A percentile compares a stretch with the other conserved stretches of the same genome.
Conservation (phyloP, 2,113 vertebrate species). For the Leucosticte australis region DNA sequence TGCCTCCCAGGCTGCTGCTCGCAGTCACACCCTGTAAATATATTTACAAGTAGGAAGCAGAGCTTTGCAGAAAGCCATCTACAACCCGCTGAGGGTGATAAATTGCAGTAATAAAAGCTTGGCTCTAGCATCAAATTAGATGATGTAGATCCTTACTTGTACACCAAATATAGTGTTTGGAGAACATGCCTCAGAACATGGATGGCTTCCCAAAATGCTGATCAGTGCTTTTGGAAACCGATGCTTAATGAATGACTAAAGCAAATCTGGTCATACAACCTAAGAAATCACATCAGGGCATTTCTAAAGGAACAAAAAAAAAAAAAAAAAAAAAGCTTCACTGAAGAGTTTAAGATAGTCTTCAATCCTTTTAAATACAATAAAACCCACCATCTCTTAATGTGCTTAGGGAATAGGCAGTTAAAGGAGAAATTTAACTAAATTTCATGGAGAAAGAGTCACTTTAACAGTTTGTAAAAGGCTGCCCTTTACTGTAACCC, state of each 20-base stretch:
- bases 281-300: neutral
- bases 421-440: neutral
- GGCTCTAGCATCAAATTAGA: constrained; percentile 33
- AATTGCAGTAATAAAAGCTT: constrained; percentile 40
- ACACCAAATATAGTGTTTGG: constrained; percentile 58
- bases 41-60: neutral
- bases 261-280: neutral
- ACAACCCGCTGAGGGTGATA: neutral
- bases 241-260: constrained; percentile 27
- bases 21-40: neutral
- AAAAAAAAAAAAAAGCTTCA: neutral
- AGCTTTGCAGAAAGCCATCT: neutral
- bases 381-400: neutral
- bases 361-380: neutral
- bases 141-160: neutral
- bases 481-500: neutral
- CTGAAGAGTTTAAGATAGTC: neutral
- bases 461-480: neutral
- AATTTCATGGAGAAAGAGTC: neutral
- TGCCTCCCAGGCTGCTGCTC: neutral
- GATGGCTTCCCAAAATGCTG: constrained; percentile 45
- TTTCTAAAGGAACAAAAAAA: neutral
- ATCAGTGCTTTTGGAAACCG: constrained; percentile 14
- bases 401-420: neutral
- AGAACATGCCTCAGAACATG: constrained; percentile 36